Conservation (phyloP, 2,797 vertebrate species). For the Chanos chanos region DNA sequence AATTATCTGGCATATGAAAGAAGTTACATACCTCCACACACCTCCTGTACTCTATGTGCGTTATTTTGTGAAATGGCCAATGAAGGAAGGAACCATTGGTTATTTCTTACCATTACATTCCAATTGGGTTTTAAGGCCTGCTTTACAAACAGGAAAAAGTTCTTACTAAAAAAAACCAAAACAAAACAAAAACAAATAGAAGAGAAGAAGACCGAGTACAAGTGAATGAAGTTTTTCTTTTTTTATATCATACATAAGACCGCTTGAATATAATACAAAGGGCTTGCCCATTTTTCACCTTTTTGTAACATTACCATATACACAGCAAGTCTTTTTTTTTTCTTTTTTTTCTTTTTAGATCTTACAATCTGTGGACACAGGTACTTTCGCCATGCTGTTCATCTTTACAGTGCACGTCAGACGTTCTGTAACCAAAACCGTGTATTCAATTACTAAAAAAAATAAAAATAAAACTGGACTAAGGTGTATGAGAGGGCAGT, state of each 20-base stretch:
- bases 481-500: constrained; percentile 75
- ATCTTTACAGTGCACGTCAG: constrained; percentile 87
- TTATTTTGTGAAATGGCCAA: too few species aligned
- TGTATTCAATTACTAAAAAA: constrained; percentile 85
- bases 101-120: too few species aligned
- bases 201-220: constrained; percentile 80
- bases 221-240: constrained; percentile 90
- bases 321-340: constrained; percentile 92
- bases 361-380: constrained; percentile 90
- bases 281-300: constrained; percentile 78
- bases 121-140: too few species aligned
- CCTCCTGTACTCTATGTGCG: too few species aligned
- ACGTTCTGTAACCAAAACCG: constrained; percentile 89
- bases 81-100: too few species aligned
- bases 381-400: constrained; percentile 87
- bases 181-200: constrained; percentile 56
- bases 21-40: too few species aligned
- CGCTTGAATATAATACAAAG: constrained; percentile 95
- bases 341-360: too few species aligned
- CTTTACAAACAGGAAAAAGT: too few species aligned
- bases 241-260: constrained; percentile 95
- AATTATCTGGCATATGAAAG: too few species aligned
- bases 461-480: constrained; percentile 50
- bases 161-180: too few species aligned
- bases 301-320: constrained; percentile 89